Evolutionary conservation across 1,140 invertebrate species (phyloP).

Genomic region (Neodiprion pinetum): DNA sequence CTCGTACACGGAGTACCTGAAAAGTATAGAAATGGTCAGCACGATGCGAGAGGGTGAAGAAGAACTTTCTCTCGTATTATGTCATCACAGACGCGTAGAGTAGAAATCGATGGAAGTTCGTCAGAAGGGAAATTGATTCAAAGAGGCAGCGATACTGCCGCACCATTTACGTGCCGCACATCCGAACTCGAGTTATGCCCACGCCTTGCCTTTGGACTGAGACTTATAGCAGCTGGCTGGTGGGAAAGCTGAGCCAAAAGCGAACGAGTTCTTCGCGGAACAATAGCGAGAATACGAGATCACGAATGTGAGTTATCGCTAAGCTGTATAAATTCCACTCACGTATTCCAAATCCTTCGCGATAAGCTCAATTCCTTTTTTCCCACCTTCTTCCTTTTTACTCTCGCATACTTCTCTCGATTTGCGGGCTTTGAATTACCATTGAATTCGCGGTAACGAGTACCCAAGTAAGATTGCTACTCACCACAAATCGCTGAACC

Average conservation of each 20-base stretch:
- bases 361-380: neutral
- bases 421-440: no score
- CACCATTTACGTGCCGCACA: neutral
- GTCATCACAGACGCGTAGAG: neutral
- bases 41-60: no score
- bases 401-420: neutral
- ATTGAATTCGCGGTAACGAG: no score
- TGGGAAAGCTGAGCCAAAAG: no score
- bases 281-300: slow-evolving; percentile 4
- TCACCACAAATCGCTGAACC: slow-evolving; percentile 63
- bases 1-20: slow-evolving; percentile 55
- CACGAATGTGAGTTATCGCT: neutral
- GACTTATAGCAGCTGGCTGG: neutral
- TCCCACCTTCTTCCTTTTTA: no score
- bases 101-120: neutral
- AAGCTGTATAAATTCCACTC: neutral
- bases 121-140: neutral
- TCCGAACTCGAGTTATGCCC: neutral
- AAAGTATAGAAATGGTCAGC: slow-evolving; percentile 8
- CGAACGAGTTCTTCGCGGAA: neutral
- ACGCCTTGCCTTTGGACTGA: neutral
- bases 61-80: neutral
- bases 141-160: neutral
- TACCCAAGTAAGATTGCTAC: neutral
- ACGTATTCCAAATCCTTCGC: neutral